phyloP scores from a whole-genome alignment of 2,113 vertebrate genomes.

The Oncorhynchus nerka region DNA sequence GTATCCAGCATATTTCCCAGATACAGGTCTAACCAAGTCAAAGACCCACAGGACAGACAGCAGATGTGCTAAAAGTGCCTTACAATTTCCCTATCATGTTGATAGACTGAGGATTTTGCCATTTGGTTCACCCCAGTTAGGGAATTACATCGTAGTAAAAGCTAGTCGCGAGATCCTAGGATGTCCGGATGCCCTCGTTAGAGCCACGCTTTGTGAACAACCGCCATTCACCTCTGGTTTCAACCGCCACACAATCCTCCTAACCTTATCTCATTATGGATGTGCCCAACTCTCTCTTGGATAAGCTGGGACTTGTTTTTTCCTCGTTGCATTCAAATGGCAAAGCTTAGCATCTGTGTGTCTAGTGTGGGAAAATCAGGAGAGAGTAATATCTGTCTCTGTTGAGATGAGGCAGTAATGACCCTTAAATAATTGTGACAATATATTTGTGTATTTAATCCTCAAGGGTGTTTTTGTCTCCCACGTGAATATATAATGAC shows the following conservation, averaged over 20 bases:
- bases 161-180: neutral
- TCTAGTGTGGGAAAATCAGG: neutral
- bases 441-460: neutral
- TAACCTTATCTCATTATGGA: slow-evolving; percentile 44
- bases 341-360: slow-evolving; percentile 18
- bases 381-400: neutral
- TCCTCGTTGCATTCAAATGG: slow-evolving; percentile 7
- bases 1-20: no score
- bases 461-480: neutral
- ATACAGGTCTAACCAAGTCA: no score
- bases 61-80: no score
- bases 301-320: neutral
- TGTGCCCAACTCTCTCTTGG: slow-evolving; percentile 14
- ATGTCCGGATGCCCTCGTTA: neutral
- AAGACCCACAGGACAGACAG: no score
- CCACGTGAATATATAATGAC: neutral
- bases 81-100: no score
- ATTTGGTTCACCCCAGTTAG: no score
- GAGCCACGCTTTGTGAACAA: neutral
- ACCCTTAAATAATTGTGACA: neutral
- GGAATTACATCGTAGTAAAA: neutral
- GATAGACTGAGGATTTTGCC: no score
- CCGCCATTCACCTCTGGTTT: neutral
- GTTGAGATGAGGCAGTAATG: neutral
- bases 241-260: neutral